Evolutionary conservation across 2,113 vertebrate genomes (phyloP).

Genomic region (Oxyruncus cristatus): DNA sequence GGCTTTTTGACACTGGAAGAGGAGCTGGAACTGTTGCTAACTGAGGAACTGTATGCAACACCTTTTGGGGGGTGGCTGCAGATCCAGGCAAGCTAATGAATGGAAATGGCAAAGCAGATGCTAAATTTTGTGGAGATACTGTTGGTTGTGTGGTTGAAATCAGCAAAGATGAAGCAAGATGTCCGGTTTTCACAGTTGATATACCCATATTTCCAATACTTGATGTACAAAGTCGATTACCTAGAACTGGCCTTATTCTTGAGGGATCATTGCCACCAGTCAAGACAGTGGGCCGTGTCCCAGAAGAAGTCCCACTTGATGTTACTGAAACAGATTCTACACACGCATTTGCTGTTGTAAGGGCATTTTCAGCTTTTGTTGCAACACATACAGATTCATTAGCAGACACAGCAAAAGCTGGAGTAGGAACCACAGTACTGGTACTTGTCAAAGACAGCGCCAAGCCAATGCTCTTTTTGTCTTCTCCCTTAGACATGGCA

Average conservation of each 20-base stretch:
- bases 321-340: conserved; percentile 60
- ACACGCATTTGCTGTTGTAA: conserved; percentile 29
- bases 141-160: conserved; percentile 77
- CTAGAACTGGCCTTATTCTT: conserved; percentile 62
- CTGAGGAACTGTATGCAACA: conserved; percentile 58
- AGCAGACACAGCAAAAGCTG: conserved; percentile 42
- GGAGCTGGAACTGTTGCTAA: conserved; percentile 48
- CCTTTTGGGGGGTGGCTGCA: conserved; percentile 32
- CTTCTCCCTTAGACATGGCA: conserved; percentile 69
- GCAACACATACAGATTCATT: conserved; percentile 54
- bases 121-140: conserved; percentile 63
- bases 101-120: conserved; percentile 72
- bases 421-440: conserved; percentile 50
- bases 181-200: conserved; percentile 84
- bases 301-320: conserved; percentile 40
- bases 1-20: conserved; percentile 66
- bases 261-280: conserved; percentile 64
- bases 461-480: conserved; percentile 34
- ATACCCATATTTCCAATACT: conserved; percentile 75
- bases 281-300: conserved; percentile 45
- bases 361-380: conserved; percentile 56
- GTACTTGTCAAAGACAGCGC: conserved; percentile 34
- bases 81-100: conserved; percentile 69
- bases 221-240: conserved; percentile 61
- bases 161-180: conserved; percentile 83